Evolutionary conservation across 2,888 invertebrate genomes (phyloP), one percentile per base, ranked within the genome.

Genomic region (Chrysolina americana): DNA sequence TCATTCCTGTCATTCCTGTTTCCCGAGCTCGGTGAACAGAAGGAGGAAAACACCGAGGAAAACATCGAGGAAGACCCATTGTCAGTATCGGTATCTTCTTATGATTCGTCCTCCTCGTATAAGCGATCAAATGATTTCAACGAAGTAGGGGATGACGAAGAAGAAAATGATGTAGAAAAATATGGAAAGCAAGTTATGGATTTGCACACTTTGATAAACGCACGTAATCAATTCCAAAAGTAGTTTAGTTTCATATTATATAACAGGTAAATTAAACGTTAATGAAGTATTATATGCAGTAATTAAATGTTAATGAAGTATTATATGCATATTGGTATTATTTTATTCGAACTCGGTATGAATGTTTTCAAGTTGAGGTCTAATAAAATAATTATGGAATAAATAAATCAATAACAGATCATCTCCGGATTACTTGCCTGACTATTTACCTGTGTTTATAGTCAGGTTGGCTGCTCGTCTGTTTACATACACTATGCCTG

Each of bases 1-100:
- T 65, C 48, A n/a, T 73, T 79, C 17, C 56, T 78, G 28, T 64
- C 71, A 2, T 50, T 53, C 13, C 19, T 79, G 19, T 78, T 78
- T 53, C 79, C 79, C 1, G 69, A 75, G 36, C 9, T 68, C 19
- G 53, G 63, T 17, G 65, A 69, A 47, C 44, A 53, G 3, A 69
- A 63, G 3, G 65, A 71, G 10, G 13, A 17, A 41, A 41, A 64
- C 6, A 41, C 13, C 13, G 41, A 64, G 19, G 64, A 19, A 17
- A 17, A 6, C n/a, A n/a, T n/a, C n/a, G n/a, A n/a, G n/a, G n/a
- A n/a, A n/a, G n/a, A n/a, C n/a, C 19, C 11, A 36, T 28, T 28
- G 5, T 41, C 41, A 44, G 9, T 64, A 11, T 41, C 41, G 5
- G 36, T 36, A 36, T 4, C 41, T 21, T 5, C 19, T 23, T 17